Conservation (phyloP, 2,888 invertebrate species). For the Anaspis maculata region DNA sequence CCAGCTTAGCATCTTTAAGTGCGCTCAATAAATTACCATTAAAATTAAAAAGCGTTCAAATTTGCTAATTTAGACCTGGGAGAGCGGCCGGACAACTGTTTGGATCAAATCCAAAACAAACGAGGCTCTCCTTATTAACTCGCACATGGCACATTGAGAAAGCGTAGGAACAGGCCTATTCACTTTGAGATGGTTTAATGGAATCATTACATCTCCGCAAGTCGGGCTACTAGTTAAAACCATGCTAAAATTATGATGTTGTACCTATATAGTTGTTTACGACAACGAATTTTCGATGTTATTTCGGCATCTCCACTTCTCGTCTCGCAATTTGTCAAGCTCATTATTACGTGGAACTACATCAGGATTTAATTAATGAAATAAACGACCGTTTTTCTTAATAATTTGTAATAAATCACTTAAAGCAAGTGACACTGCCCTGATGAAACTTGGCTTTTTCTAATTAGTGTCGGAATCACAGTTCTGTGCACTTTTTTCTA, state of each 20-base stretch:
- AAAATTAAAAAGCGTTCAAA: constrained; percentile 20
- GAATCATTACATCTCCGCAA: constrained; percentile 13
- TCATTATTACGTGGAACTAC: too few relatives aligned
- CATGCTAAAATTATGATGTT: too few relatives aligned
- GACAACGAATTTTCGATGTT: too few relatives aligned
- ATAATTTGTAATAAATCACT: constrained; percentile 13
- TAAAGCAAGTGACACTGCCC: constrained; percentile 13
- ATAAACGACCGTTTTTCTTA: constrained; percentile 7
- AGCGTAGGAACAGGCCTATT: constrained; percentile 6
- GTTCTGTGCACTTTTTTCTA: too few relatives aligned
- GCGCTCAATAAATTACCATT: constrained; percentile 22
- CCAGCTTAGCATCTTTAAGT: constrained; percentile 23
- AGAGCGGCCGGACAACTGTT: constrained; percentile 24
- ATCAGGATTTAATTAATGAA: constrained; percentile 12
- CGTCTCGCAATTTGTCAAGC: constrained; percentile 11
- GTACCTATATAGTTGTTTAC: too few relatives aligned
- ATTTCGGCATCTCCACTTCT: too few relatives aligned
- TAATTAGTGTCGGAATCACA: too few relatives aligned
- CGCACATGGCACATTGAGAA: constrained; percentile 8
- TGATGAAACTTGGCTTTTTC: too few relatives aligned
- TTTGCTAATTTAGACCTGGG: constrained; percentile 24
- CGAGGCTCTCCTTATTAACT: constrained; percentile 20
- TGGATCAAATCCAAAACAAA: constrained; percentile 21
- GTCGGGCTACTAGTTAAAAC: too few relatives aligned
- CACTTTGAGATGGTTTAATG: constrained; percentile 16